Evolutionary conservation across 2,113 vertebrate genomes (phyloP).

Genomic region (Percina caprodes): DNA sequence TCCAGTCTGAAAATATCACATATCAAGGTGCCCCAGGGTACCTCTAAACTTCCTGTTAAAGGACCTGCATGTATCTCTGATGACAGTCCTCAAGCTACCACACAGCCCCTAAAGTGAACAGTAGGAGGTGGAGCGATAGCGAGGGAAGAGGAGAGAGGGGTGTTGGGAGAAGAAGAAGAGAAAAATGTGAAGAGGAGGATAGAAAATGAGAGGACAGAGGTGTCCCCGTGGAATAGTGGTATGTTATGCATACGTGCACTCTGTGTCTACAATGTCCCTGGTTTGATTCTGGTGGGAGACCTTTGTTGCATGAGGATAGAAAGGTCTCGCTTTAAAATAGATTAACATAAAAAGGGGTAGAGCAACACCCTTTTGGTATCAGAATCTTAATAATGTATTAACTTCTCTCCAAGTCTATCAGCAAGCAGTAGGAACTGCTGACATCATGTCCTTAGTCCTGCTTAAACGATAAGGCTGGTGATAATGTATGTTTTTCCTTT

Average conservation of each 20-base stretch:
- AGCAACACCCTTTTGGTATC: neutral
- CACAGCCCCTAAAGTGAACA: constrained; percentile 57
- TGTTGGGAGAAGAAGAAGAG: constrained; percentile 4
- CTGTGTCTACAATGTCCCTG: neutral
- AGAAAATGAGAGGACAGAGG: neutral
- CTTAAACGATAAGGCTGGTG: neutral
- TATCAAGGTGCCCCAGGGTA: constrained; percentile 56
- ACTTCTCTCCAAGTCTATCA: neutral
- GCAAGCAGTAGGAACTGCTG: neutral
- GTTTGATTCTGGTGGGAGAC: neutral
- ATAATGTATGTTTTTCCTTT: neutral
- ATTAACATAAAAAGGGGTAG: neutral
- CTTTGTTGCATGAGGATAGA: neutral
- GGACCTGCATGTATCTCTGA: constrained; percentile 53
- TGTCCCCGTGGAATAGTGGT: neutral
- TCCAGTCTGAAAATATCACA: constrained; percentile 57
- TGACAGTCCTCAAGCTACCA: constrained; percentile 67
- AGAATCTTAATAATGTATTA: neutral
- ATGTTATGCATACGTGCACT: neutral
- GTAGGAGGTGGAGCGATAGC: constrained; percentile 26
- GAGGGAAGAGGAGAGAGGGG: neutral
- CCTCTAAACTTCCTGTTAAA: constrained; percentile 67
- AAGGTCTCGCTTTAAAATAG: neutral
- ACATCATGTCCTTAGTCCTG: neutral
- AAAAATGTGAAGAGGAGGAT: constrained; percentile 5